Percentiles rank a stretch among this genome's conserved stretches.
Conservation (phyloP, 2,113 vertebrate species). For the Myotis davidii region DNA sequence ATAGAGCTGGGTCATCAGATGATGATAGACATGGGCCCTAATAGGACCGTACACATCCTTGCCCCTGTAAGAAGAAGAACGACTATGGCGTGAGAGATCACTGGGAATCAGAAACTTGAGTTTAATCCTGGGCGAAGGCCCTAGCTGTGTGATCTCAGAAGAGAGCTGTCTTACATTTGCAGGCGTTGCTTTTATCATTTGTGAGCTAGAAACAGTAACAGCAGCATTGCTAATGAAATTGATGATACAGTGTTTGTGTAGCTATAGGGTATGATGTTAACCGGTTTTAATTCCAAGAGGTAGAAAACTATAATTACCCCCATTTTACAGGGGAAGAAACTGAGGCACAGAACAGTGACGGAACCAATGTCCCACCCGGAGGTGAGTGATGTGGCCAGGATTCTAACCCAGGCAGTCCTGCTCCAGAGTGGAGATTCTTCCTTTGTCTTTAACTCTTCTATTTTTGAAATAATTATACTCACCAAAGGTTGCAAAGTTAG, state of each 20-base stretch:
- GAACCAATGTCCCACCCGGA: no score
- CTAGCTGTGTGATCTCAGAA: background rate
- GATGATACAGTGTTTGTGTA: background rate
- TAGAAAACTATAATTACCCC: background rate
- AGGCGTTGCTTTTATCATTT: background rate
- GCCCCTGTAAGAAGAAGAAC: background rate
- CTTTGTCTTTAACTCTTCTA: background rate
- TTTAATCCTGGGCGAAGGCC: background rate
- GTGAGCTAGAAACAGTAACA: background rate
- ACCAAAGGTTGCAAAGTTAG: background rate
- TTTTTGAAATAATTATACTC: background rate
- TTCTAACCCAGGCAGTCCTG: background rate
- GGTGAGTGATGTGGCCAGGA: background rate
- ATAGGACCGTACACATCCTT: background rate
- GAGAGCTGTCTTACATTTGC: background rate
- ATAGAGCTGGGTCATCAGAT: rapidly evolving
- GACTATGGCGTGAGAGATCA: background rate
- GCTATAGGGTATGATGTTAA: background rate
- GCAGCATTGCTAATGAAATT: background rate
- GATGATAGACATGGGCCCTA: background rate
- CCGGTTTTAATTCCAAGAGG: background rate
- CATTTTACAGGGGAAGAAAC: background rate
- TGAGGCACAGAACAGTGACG: background rate
- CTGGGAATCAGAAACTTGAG: background rate
- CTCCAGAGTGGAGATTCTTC: background rate